Conservation (phyloP, 1,140 invertebrate genomes). For the Drosophila bocqueti region DNA sequence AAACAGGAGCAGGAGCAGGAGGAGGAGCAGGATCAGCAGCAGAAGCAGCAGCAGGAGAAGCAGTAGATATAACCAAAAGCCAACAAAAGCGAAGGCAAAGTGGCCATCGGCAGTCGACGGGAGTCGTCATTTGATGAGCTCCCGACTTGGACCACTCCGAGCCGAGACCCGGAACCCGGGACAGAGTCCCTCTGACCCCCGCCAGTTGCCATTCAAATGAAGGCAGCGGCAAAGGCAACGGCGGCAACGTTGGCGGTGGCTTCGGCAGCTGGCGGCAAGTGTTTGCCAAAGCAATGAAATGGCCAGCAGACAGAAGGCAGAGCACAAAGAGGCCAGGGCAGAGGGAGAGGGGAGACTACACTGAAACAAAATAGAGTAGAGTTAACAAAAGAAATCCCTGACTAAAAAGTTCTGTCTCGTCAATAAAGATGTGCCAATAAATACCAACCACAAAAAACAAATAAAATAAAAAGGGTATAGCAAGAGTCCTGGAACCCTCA, state of each 20-base stretch:
- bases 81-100: conserved; percentile 57
- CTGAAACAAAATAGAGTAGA: background rate
- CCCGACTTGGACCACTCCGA: conserved; percentile 15
- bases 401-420: too few relatives aligned
- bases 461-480: background rate
- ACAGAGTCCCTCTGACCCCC: background rate
- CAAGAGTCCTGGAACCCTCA: background rate
- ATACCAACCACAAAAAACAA: background rate
- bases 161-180: too few relatives aligned
- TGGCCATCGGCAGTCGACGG: conserved; percentile 49
- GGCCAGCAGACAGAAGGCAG: conserved; percentile 48
- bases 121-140: conserved; percentile 69
- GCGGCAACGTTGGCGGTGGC: background rate
- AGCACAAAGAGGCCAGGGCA: conserved; percentile 8
- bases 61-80: conserved; percentile 30
- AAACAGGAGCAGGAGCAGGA: background rate
- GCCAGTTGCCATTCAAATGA: conserved; percentile 50
- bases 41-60: background rate
- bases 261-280: conserved; percentile 60
- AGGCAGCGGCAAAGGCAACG: conserved; percentile 21
- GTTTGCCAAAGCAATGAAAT: conserved; percentile 73
- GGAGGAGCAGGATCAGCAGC: background rate
- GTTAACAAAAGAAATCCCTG: background rate
- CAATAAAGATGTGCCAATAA: background rate
- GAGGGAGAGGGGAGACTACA: background rate